Evolutionary conservation across 2,113 vertebrate genomes (phyloP).

Genomic region (Salvelinus fontinalis): DNA sequence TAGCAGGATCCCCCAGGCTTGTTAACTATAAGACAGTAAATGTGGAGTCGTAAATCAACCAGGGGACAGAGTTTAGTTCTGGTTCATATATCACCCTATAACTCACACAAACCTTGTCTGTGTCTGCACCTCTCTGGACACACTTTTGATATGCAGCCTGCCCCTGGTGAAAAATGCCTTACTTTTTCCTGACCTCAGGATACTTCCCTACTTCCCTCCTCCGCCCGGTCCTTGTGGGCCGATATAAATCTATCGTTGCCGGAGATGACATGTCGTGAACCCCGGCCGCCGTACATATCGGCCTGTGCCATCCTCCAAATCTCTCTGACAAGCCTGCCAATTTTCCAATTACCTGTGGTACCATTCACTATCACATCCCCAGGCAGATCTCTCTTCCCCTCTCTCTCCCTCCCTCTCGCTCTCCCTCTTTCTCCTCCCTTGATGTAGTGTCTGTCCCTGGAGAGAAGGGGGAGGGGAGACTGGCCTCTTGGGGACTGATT

Average conservation of each 20-base stretch:
- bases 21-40: neutral
- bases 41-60: constrained; percentile 32
- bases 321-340: constrained; percentile 92
- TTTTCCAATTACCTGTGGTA: constrained; percentile 93
- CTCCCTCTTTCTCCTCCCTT: constrained; percentile 47
- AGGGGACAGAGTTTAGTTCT: constrained; percentile 15
- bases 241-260: constrained; percentile 84
- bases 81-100: constrained; percentile 43
- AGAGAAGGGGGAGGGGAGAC: constrained; percentile 35
- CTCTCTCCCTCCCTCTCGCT: constrained; percentile 10
- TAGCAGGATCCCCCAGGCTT: neutral
- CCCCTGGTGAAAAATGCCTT: constrained; percentile 70
- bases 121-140: constrained; percentile 58
- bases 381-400: constrained; percentile 75
- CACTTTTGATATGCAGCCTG: constrained; percentile 73
- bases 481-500: constrained; percentile 40
- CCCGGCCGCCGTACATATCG: constrained; percentile 66
- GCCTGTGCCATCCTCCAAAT: constrained; percentile 84
- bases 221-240: constrained; percentile 67
- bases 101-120: constrained; percentile 67
- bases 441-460: constrained; percentile 61
- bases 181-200: constrained; percentile 72
- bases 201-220: constrained; percentile 56
- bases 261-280: constrained; percentile 77
- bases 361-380: constrained; percentile 89